Evolutionary conservation across 1,140 invertebrate genomes (phyloP).

Genomic region (Ostrea denselamellosa): DNA sequence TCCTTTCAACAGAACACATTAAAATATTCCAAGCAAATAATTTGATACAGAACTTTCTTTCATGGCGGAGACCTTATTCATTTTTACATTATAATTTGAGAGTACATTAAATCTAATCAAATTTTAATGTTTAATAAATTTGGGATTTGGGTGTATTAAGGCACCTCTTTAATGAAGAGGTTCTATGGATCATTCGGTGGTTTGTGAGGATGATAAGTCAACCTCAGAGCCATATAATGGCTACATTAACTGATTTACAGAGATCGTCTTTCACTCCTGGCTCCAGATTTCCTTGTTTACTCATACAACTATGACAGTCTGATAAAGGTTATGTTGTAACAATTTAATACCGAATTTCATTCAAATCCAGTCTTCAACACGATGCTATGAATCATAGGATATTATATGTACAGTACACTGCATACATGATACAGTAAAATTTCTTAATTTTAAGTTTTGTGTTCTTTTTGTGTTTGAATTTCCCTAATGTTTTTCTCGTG

Average conservation of each 20-base stretch:
- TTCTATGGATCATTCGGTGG: constrained; percentile 15
- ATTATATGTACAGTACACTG: not conserved
- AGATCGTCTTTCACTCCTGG: constrained; percentile 13
- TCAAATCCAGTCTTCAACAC: not conserved
- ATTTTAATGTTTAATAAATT: constrained; percentile 34
- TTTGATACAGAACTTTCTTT: constrained; percentile 22
- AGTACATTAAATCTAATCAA: constrained; percentile 31
- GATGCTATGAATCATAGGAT: constrained; percentile 5
- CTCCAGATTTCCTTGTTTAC: constrained; percentile 31
- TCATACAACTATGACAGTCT: constrained; percentile 32
- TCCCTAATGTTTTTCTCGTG: constrained; percentile 10
- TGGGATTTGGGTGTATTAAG: not conserved
- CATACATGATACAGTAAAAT: not conserved
- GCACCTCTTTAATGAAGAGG: constrained; percentile 1
- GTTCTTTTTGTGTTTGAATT: constrained; percentile 18
- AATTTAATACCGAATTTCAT: constrained; percentile 34
- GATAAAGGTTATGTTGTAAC: constrained; percentile 30
- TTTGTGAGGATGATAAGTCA: not conserved
- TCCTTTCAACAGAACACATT: not conserved
- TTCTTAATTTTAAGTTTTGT: not conserved
- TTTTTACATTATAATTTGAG: constrained; percentile 18
- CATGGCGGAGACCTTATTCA: not conserved
- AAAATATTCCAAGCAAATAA: constrained; percentile 34
- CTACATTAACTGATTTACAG: constrained; percentile 15
- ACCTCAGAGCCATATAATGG: constrained; percentile 22